Evolutionary conservation across 2,113 vertebrate genomes (phyloP).

Genomic region (Monarcha castaneiventris): DNA sequence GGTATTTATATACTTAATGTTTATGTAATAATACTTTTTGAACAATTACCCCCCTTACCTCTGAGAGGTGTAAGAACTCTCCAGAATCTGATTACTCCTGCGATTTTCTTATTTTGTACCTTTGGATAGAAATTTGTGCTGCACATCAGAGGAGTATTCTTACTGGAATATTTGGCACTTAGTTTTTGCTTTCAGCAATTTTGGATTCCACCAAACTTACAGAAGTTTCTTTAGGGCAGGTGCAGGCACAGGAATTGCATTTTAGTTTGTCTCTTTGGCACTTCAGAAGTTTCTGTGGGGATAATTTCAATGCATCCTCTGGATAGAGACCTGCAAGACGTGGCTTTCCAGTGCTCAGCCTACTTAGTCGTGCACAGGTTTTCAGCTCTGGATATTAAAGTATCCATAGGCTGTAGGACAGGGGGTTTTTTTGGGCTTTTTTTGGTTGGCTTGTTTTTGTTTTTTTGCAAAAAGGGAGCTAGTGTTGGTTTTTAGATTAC

Average conservation of each 20-base stretch:
- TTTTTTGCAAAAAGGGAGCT: neutral
- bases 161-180: neutral
- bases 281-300: neutral
- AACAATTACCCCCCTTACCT: neutral
- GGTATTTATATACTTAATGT: neutral
- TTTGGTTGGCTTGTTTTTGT: neutral
- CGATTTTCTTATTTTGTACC: neutral
- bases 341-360: neutral
- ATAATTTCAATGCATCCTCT: neutral
- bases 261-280: neutral
- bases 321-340: neutral
- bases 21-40: neutral
- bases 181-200: neutral
- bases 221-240: neutral
- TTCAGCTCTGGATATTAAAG: neutral
- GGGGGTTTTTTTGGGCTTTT: neutral
- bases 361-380: neutral
- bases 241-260: neutral
- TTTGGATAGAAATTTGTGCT: neutral
- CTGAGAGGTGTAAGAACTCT: neutral
- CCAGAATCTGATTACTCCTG: neutral
- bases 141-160: neutral
- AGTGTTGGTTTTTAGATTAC: neutral
- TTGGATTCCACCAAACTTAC: neutral
- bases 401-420: neutral